Base-by-base conservation (phyloP, 2,797 vertebrate genomes). In the Liparis tanakae region DNA sequence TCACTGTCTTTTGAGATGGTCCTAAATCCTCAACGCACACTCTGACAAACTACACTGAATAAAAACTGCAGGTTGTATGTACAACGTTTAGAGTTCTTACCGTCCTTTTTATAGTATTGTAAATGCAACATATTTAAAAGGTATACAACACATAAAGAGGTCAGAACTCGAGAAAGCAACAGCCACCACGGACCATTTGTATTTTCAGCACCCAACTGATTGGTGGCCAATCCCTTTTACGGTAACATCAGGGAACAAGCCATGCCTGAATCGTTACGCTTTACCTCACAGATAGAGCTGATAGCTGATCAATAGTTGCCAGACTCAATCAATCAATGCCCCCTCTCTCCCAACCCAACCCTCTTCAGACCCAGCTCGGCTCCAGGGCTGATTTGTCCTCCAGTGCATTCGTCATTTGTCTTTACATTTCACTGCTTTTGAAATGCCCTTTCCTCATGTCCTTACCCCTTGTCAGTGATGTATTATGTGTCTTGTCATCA, bases 271-370 rank as follows among this genome's bases (percentile, higher is more conserved):
- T 89, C 88, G 80, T 85, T 84, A 83, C 68, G 34, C 83, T 84
- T 73, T 85, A 48, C 79, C 89, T 87, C 87, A 86, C 83, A 85
- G 89, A 91, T 88, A 77, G 85, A 85, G 80, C 91, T 90, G 93
- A 94, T 93, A 85, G 83, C 83, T 81, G 87, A 93, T 94, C 93
- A 84, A 94, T 95, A 91, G 84, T 60, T 83, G 92, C 83, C 91
- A 92, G 93, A 93, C 92, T 93, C 85, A 80, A 92, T 93, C 91
- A 89, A 88, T 93, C 89, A 90, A 9, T 57, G 74, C 55, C 77
- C 69, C 55, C 22, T 6, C 51, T 12, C 18, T 10, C 50, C 56
- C 67, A 63, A 36, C 74, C 77, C 58, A 82, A 74, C 76, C 50
- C 80, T 77, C 82, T 88, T 79, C 61, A 80, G 70, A 70, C 60